Percentiles rank a stretch among this genome's conserved stretches.
Conservation (phyloP, 2,797 vertebrate genomes). For the Apogon hyalosoma region DNA sequence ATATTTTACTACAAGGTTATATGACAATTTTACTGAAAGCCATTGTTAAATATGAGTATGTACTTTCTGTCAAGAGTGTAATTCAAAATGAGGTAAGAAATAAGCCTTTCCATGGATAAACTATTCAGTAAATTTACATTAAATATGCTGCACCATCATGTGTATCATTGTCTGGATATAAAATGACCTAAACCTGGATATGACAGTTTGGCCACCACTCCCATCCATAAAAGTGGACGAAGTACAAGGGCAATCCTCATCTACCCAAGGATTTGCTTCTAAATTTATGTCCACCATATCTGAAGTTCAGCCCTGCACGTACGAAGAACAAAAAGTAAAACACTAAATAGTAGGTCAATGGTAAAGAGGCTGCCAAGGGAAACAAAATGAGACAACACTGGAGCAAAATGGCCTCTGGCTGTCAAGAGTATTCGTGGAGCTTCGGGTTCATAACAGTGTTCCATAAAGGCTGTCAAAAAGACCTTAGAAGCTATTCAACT, state of each 20-base stretch:
- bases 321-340: constrained; percentile 8
- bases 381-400: constrained; percentile 10
- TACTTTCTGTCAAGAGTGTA: no score
- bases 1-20: no score
- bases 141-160: no score
- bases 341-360: constrained; percentile 21
- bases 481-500: constrained; percentile 36
- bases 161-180: no score
- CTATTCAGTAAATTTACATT: no score
- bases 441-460: constrained; percentile 23
- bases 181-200: no score
- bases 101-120: no score
- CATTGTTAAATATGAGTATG: no score
- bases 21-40: no score
- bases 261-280: constrained; percentile 5
- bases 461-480: constrained; percentile 24
- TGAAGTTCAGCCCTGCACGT: background rate
- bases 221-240: background rate
- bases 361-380: constrained; percentile 2
- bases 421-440: constrained; percentile 9
- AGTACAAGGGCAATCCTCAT: constrained; percentile 1
- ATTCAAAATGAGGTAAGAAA: no score
- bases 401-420: constrained; percentile 26
- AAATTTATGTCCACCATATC: constrained; percentile 4
- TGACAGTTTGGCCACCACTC: no score